Evolutionary conservation across 2,113 vertebrate species (phyloP), one percentile per base, ranked within the genome.

Genomic region (Pelvicachromis taeniatus): DNA sequence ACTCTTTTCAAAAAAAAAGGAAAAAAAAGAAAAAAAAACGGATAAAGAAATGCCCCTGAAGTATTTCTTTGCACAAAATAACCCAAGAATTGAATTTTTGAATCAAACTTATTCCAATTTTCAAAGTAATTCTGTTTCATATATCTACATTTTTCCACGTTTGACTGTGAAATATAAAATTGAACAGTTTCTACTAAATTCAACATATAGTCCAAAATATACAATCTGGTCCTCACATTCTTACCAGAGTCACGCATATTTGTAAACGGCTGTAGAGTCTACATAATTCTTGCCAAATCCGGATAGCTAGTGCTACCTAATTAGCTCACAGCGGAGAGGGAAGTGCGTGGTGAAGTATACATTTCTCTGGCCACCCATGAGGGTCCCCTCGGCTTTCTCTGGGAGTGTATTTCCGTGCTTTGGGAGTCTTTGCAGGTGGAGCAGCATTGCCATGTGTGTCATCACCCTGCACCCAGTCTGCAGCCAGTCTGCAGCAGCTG

Each of bases 371-470:
- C 97, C 97, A 97, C 97, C 97, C 97, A 96, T 89, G 96, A 92
- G 92, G 96, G 89, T 94, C 81, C 89, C 89, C 90, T 93, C 86
- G 96, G 93, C 94, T 83, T 86, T 91, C 85, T 84, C 80, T 70
- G 77, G 42, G 63, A 89, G 90, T 95, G 93, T 94, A 95, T 96
- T 96, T 97, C 95, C 95, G 94, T 94, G 91, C 89, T 93, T 54
- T 89, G 87, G 82, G 92, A 93, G 91, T 73, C 84, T 82, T 91
- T 81, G 95, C 96, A 97, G 97, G 97, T 97, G 97, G 95, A 96
- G 86, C 97, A 97, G 96, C 96, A 87, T 93, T 94, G 96, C 95
- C 88, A 78, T 92, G 91, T 97, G 96, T 97, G 97, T 98, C 97
- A 97, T 97, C 97, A 95, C 96, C 96, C 95, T 84, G 91, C 90